Base-by-base conservation (phyloP, 2,888 invertebrate species). In the Agrotis segetum region DNA sequence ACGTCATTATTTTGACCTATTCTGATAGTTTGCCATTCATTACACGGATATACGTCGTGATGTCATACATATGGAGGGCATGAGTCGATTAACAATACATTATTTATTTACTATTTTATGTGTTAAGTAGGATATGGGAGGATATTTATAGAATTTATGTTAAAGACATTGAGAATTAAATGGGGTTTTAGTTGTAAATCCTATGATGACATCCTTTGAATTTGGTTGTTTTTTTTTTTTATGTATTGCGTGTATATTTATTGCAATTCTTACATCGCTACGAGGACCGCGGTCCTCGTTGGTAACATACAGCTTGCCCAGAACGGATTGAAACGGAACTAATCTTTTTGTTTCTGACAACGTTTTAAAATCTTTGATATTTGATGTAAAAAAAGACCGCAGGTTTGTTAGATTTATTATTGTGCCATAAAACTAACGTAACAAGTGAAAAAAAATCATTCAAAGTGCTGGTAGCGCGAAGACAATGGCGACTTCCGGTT, bases 1-100 rank as follows among this genome's bases (percentile, higher is more conserved):
- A 83, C 81, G 82, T 77, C 85, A 83, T 50, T 50, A 21, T 17
- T 46, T 16, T 79, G 74, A 82, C 86, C 82, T 86, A 71, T 77
- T 65, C 77, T 46, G 53, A 63, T 49, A 16, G 55, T 49, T 82
- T 74, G 74, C 60, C 77, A 85, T 86, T 86, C 72, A 44, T 7
- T 5, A 82, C 67, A 76, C 76, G 73, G 83, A 80, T 74, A 50
- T 64, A 14, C 56, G 17, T 16, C 56, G 61, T 86, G 85, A 79
- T 74, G 71, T 86, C 83, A 84, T 83, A 47, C 40, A 29, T 44
- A 24, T 56, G 53, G 61, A 79, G 59, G 83, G 74, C 67, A 65
- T 21, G 59, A 40, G 5, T 74, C 34, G 47, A 72, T 66, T 79
- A 63, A 62, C 58, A 52, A 55, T 13, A 77, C 46, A 52, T 70